Evolutionary conservation across 2,797 vertebrate species (phyloP), one percentile per base, ranked within the genome.

Genomic region (Bradypodion pumilum): DNA sequence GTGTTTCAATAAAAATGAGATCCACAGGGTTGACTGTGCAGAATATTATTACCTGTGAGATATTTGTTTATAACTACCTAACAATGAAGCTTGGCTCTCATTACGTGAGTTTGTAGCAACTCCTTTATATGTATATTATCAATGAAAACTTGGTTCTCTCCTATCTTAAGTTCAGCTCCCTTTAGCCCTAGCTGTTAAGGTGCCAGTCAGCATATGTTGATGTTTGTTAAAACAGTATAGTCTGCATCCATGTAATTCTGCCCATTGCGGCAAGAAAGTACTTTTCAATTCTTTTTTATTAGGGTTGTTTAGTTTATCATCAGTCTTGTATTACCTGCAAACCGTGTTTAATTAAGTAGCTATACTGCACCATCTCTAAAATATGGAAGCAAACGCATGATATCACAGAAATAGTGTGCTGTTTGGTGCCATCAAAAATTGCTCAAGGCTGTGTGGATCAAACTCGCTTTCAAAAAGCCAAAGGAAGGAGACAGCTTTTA

Each of bases 321-420:
- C 91, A 93, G 92, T 91, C n/a, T 91, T 85, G 44, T 63, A 90
- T 93, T 93, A 93, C 89, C 78, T 72, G 46, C 89, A 52, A 75
- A 87, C 83, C 89, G 0, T 82, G 89, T 88, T 86, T 62, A 83
- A 0, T 0, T 0, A 75, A 19, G 62, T 29, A 25, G 35, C 68
- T 79, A 25, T 68, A 56, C 68, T 79, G 60, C 29, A 62, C 78
- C 79, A 66, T 88, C 81, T 89, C 78, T 0, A 0, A 74, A 68
- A 89, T 83, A 87, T 5, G 16, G 60, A 88, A 62, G 8, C 2
- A 25, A 66, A 69, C 59, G 21, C 0, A 9, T 5, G n/a, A 73
- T 40, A 49, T 13, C 0, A 19, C 35, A 87, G 86, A 85, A 88
- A 74, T 37, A 37, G 35, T 85, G 25, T 49, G 15, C 74, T 82